Evolutionary conservation across 2,888 invertebrate species (phyloP).

Genomic region (Agrenia bidenticulata): DNA sequence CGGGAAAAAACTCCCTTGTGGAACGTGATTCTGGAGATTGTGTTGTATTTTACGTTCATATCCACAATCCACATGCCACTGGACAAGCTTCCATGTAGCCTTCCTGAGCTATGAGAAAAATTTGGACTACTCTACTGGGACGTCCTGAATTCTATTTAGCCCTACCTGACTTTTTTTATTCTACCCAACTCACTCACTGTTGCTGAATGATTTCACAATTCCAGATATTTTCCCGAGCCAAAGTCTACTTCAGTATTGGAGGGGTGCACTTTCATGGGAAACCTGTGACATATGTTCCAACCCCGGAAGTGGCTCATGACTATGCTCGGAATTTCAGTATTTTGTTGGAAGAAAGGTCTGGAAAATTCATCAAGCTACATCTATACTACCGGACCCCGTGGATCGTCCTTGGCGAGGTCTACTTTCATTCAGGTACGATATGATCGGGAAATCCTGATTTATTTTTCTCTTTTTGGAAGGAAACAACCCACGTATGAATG

Average conservation of each 20-base stretch:
- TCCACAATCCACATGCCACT: too few relatives aligned
- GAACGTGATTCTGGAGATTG: conserved; percentile 14
- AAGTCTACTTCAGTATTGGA: conserved; percentile 73
- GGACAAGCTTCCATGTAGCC: too few relatives aligned
- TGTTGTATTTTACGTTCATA: conserved; percentile 12
- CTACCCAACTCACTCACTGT: too few relatives aligned
- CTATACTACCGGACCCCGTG: conserved; percentile 75
- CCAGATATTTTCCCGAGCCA: conserved; percentile 76
- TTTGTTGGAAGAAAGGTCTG: conserved; percentile 73
- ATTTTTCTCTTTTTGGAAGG: too few relatives aligned
- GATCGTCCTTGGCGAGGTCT: conserved; percentile 83
- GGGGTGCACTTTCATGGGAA: conserved; percentile 69
- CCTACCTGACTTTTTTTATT: too few relatives aligned
- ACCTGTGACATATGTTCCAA: conserved; percentile 75
- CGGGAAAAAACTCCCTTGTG: conserved; percentile 15
- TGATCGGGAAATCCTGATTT: too few relatives aligned
- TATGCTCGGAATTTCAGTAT: conserved; percentile 79
- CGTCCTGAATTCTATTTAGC: too few relatives aligned
- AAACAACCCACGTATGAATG: too few relatives aligned
- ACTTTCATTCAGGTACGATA: conserved; percentile 74
- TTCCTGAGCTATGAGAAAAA: too few relatives aligned
- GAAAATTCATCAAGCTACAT: conserved; percentile 71
- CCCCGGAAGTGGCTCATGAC: conserved; percentile 63
- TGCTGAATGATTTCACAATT: conserved; percentile 21
- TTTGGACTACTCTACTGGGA: too few relatives aligned